Conservation (phyloP, 2,113 vertebrate species). For the Microtus oregoni region DNA sequence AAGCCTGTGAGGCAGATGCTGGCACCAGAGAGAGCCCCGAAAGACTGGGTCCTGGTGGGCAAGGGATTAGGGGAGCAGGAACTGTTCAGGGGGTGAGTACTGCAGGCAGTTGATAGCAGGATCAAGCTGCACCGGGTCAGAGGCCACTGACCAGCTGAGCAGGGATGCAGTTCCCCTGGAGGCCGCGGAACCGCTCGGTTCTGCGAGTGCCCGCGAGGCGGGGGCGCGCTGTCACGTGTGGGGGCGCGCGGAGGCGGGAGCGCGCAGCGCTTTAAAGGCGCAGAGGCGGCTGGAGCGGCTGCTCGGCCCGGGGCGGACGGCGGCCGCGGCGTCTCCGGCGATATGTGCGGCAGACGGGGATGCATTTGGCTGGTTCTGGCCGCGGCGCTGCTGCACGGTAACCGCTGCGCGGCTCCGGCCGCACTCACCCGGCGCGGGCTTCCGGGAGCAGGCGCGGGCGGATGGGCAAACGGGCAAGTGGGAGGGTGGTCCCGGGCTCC, state of each 20-base stretch:
- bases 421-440: neutral
- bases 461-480: neutral
- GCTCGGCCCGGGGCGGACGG: slow-evolving; percentile 49
- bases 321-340: neutral
- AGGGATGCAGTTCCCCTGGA: neutral
- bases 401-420: slow-evolving; percentile 32
- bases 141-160: neutral
- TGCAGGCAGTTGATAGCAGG: neutral
- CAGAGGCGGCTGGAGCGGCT: neutral
- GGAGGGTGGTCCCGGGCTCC: neutral
- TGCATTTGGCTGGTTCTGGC: slow-evolving; percentile 82
- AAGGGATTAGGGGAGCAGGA: no score
- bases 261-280: slow-evolving; percentile 68
- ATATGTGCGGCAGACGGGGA: slow-evolving; percentile 83
- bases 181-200: neutral
- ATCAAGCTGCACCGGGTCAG: neutral
- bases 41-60: neutral
- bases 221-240: slow-evolving; percentile 71
- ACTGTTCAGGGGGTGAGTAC: neutral
- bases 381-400: slow-evolving; percentile 85
- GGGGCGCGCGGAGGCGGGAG: slow-evolving; percentile 69
- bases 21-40: no score
- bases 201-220: slow-evolving; percentile 31
- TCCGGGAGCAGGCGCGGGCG: neutral
- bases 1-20: neutral